Base-by-base conservation (phyloP, 92 coral and sea anemone genomes). In the Actinernus sp. region DNA sequence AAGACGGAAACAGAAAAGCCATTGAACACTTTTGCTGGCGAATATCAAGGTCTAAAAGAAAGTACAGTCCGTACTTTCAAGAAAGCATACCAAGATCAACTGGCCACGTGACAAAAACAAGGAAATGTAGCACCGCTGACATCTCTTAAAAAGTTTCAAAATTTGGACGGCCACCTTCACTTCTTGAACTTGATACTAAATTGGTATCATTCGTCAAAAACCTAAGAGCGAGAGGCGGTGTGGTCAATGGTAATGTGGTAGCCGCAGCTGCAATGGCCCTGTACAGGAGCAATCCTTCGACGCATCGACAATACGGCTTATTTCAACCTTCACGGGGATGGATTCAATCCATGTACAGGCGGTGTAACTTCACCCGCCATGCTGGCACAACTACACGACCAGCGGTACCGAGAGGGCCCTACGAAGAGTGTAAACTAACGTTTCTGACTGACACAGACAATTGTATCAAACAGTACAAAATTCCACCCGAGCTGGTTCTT, bases 151-250 rank as follows among this genome's bases (percentile, higher is more conserved):
- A n/a, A n/a, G 27, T 0, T 27, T 16, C 44, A 48, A 31, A 52
- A 30, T 44, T 60, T 43, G 76, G 65, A 31, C 78, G 68, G 1
- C 67, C 56, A 27, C 78, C 58, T 32, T 26, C 31, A 20, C 52
- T 68, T 10, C 52, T 54, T 68, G 66, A 54, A 28, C 78, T 43
- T 56, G 68, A 71, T 29, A 44, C 32, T 28, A 71, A 71, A 43
- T 56, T 71, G 20, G 25, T 58, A 26, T 46, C 77, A 65, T 77
- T 82, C 33, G 49, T 65, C 36, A 73, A 82, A 55, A 82, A 61
- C 71, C 60, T 82, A 65, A 57, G 88, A 82, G 81, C 68, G 60
- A 73, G 88, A 60, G 87, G 77, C 32, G 88, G 82, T 20, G 92
- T 86, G 60, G 75, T 86, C 52, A 85, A 66, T 53, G 66, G 67